A percentile compares a stretch with the other conserved stretches of the same genome.
Conservation (phyloP, 2,888 invertebrate genomes). For the Zaprionus lineosus region DNA sequence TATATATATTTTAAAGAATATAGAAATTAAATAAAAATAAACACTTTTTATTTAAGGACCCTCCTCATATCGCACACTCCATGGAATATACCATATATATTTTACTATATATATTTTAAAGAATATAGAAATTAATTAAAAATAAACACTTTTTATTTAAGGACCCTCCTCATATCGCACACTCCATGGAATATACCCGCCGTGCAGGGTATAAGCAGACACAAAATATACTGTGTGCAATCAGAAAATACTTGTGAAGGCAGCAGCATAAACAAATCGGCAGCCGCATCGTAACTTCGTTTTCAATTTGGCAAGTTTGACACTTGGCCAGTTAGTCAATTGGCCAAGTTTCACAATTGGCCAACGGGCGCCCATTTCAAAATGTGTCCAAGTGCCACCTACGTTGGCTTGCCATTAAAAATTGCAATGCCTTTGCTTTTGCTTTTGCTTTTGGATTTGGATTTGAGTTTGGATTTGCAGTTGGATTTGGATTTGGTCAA, state of each 20-base stretch:
- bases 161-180: no score
- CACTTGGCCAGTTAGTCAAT: conserved; percentile 71
- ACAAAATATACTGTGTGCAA: conserved; percentile 15
- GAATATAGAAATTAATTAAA: no score
- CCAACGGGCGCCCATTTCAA: conserved; percentile 51
- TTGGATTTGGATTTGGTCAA: background rate
- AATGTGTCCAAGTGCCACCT: conserved; percentile 71
- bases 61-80: background rate
- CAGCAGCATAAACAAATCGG: conserved; percentile 68
- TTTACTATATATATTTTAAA: no score
- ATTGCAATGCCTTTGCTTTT: conserved; percentile 5
- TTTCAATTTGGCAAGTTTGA: conserved; percentile 75
- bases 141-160: no score
- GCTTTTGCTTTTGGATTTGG: conserved; percentile 1
- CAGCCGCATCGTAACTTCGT: conserved; percentile 75
- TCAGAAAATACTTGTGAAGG: conserved; percentile 30
- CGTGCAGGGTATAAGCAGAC: background rate
- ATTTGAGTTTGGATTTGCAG: conserved; percentile 3
- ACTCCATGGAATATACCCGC: background rate
- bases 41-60: no score
- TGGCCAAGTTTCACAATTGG: conserved; percentile 69
- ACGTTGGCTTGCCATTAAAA: conserved; percentile 60
- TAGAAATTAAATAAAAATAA: no score
- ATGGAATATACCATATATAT: background rate
- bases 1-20: no score